Evolutionary conservation across 2,797 vertebrate species (phyloP).

Genomic region (Sphaeramia orbicularis): DNA sequence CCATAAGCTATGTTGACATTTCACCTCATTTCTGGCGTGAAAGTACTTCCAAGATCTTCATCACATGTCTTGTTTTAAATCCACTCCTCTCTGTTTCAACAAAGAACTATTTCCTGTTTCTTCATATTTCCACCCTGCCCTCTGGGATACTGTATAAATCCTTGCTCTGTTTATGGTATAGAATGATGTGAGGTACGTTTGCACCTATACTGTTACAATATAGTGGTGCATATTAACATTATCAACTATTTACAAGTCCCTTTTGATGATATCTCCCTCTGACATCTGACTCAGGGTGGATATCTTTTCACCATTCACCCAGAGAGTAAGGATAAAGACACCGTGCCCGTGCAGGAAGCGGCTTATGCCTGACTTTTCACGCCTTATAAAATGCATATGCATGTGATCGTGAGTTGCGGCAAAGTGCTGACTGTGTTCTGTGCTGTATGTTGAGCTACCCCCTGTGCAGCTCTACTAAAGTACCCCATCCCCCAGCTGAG

Average conservation of each 20-base stretch:
- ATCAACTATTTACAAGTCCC: slow-evolving; percentile 28
- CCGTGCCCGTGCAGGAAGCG: slow-evolving; percentile 21
- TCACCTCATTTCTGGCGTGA: slow-evolving; percentile 71
- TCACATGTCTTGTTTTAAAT: slow-evolving; percentile 50
- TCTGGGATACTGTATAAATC: slow-evolving; percentile 24
- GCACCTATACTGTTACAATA: slow-evolving; percentile 30
- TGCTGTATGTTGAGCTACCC: slow-evolving; percentile 48
- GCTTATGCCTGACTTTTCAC: slow-evolving; percentile 34
- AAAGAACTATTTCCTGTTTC: slow-evolving; percentile 34
- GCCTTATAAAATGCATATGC: slow-evolving; percentile 20
- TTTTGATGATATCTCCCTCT: slow-evolving; percentile 22
- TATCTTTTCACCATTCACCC: slow-evolving; percentile 40
- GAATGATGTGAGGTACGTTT: slow-evolving; percentile 17
- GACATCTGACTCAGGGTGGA: slow-evolving; percentile 39
- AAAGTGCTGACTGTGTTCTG: slow-evolving; percentile 53
- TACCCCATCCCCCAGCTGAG: slow-evolving; percentile 71
- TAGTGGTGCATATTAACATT: slow-evolving; percentile 22
- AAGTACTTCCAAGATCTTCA: slow-evolving; percentile 57
- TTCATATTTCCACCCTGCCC: slow-evolving; percentile 31
- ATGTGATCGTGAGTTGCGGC: slow-evolving; percentile 27
- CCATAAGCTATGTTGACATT: slow-evolving; percentile 72
- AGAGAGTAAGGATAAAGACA: slow-evolving; percentile 38
- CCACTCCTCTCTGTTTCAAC: slow-evolving; percentile 25
- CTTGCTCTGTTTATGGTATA: slow-evolving; percentile 37
- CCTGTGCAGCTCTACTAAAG: slow-evolving; percentile 49